phyloP scores from a whole-genome alignment of 1,140 invertebrate genomes.

The Trichonephila clavata region DNA sequence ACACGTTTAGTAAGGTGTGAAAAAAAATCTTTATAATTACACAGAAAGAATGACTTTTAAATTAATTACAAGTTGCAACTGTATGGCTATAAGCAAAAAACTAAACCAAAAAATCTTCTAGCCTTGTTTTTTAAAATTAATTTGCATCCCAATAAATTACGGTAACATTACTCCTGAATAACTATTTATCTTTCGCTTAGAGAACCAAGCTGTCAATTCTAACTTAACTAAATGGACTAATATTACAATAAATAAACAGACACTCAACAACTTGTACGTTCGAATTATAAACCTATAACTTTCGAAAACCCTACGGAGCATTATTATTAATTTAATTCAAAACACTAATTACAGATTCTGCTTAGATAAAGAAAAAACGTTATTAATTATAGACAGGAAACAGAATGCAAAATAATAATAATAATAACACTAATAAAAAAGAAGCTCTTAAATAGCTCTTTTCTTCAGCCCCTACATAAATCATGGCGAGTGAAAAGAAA shows the following conservation, averaged over 20 bases:
- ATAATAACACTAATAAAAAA: neutral
- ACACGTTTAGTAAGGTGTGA: too few species aligned
- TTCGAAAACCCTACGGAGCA: neutral
- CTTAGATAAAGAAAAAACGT: slow-evolving; percentile 34
- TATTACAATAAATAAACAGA: neutral
- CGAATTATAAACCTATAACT: neutral
- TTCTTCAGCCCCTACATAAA: neutral
- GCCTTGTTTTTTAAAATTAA: too few species aligned
- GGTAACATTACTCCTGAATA: too few species aligned
- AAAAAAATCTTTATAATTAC: too few species aligned
- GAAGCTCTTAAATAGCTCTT: slow-evolving; percentile 2
- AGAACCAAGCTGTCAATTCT: neutral
- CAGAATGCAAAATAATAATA: neutral
- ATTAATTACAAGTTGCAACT: too few species aligned
- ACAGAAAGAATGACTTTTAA: too few species aligned
- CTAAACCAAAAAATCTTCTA: too few species aligned
- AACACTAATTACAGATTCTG: slow-evolving; percentile 55
- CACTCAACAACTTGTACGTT: neutral
- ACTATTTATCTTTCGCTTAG: neutral
- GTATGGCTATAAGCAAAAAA: too few species aligned
- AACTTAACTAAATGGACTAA: slow-evolving; percentile 4
- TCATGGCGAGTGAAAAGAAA: slow-evolving; percentile 19
- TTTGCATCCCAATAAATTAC: too few species aligned
- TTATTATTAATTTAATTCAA: slow-evolving; percentile 42
- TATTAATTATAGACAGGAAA: slow-evolving; percentile 68